Percentiles rank a stretch among this genome's conserved stretches.
These are phyloP conservation scores for Cercocebus atys DNA, from an alignment of 2,113 vertebrate species.

Conservation along the genomic window DNA sequence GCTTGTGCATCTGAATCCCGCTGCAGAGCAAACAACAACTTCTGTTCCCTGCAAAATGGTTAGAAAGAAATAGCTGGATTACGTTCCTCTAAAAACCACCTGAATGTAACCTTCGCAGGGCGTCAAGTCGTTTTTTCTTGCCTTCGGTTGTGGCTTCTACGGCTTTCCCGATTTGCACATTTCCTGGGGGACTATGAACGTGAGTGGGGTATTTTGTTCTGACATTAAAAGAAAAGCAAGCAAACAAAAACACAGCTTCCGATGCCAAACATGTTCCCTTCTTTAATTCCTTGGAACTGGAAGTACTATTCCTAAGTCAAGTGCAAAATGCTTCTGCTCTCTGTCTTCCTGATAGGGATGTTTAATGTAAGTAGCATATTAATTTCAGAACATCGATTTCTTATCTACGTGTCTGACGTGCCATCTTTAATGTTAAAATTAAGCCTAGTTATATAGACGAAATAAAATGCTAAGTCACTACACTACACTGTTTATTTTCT, in stretches of 20 bases:
- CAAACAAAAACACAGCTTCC: neutral
- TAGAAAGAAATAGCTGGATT: neutral
- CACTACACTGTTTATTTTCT: neutral
- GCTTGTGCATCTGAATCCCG: neutral
- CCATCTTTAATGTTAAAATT: neutral
- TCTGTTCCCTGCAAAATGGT: neutral
- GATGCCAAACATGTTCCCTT: neutral
- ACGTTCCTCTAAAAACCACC: neutral
- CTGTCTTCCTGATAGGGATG: neutral
- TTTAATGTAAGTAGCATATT: slow-evolving; percentile 29
- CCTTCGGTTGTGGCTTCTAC: neutral
- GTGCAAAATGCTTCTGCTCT: neutral
- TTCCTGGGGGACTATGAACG: neutral
- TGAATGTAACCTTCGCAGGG: neutral
- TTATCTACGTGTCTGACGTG: neutral
- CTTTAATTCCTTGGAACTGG: neutral
- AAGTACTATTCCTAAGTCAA: neutral
- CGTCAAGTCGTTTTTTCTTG: neutral
- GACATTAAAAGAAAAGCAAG: neutral
- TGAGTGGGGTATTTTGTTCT: neutral
- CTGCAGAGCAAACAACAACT: rapidly evolving
- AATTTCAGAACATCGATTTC: slow-evolving; percentile 51
- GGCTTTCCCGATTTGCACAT: neutral
- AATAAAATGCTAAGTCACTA: slow-evolving; percentile 61
- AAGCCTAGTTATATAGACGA: neutral